Percentiles rank a stretch among this genome's conserved stretches.
Evolutionary conservation across 2,888 invertebrate genomes (phyloP).

Genomic region (Thalpophila matura): DNA sequence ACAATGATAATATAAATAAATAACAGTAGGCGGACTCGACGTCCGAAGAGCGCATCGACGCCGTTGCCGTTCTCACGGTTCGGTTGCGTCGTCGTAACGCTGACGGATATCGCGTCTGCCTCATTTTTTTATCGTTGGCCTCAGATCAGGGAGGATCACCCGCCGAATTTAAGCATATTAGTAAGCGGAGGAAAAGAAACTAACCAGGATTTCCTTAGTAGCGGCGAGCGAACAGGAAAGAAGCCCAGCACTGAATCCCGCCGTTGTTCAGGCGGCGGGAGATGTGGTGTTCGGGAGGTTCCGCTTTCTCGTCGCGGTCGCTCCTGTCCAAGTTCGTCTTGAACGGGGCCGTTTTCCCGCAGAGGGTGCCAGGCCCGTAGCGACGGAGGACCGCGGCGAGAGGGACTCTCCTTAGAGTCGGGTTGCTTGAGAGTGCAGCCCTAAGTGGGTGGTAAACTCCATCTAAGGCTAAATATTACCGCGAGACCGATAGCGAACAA

Average conservation of each 20-base stretch:
- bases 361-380: too few species aligned
- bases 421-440: too few species aligned
- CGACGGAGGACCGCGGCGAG: too few species aligned
- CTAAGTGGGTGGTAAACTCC: too few species aligned
- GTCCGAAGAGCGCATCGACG: not conserved
- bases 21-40: conserved; percentile 1
- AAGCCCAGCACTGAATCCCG: conserved; percentile 91
- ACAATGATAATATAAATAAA: too few species aligned
- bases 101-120: too few species aligned
- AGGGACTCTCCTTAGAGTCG: too few species aligned
- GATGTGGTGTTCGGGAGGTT: conserved; percentile 90
- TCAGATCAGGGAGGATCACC: conserved; percentile 84
- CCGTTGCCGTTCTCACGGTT: conserved; percentile 6
- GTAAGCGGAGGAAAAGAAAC: conserved; percentile 93
- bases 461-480: too few species aligned
- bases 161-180: too few species aligned
- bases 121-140: conserved; percentile 57
- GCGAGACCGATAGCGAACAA: too few species aligned
- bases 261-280: conserved; percentile 77
- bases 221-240: conserved; percentile 86
- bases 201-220: conserved; percentile 77
- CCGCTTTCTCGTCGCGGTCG: conserved; percentile 68
- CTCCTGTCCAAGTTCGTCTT: conserved; percentile 86
- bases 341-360: conserved; percentile 89
- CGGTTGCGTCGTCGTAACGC: too few species aligned